Evolutionary conservation across 1,140 invertebrate species (phyloP).

Genomic region (Asobara japonica): DNA sequence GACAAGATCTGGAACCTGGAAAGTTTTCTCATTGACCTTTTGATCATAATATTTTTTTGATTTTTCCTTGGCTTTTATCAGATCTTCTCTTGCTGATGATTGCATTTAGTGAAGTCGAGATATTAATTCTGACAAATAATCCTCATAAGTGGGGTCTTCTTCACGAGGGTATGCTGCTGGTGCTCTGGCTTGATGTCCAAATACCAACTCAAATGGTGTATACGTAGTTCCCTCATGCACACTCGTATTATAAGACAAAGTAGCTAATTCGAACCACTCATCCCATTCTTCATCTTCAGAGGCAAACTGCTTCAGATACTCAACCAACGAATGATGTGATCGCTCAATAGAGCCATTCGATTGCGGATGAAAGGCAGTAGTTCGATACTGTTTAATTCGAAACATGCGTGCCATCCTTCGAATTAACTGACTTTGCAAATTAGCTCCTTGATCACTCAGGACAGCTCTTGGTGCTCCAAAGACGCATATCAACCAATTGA

Average conservation of each 20-base stretch:
- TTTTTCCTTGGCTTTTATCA: constrained; percentile 6
- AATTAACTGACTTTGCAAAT: constrained; percentile 36
- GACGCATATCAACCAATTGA: constrained; percentile 35
- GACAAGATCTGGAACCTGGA: neutral
- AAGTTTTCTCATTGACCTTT: neutral
- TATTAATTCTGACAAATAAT: neutral
- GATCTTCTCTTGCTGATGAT: neutral
- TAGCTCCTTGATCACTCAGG: constrained; percentile 44
- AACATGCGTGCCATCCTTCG: constrained; percentile 37
- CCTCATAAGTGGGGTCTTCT: neutral
- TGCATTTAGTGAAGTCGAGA: neutral
- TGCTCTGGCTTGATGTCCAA: neutral
- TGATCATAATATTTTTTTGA: constrained; percentile 12
- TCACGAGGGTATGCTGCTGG: neutral
- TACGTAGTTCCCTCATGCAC: constrained; percentile 17
- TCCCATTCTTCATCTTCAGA: constrained; percentile 7
- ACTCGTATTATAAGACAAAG: neutral
- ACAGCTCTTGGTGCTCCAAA: constrained; percentile 43
- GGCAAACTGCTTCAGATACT: constrained; percentile 37
- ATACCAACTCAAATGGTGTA: constrained; percentile 11
- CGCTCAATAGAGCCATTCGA: constrained; percentile 42
- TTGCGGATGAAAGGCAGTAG: constrained; percentile 40
- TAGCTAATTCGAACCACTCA: constrained; percentile 1
- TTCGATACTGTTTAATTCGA: constrained; percentile 39
- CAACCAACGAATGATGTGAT: constrained; percentile 36